Percentiles rank a stretch among this genome's conserved stretches.
phyloP scores from a whole-genome alignment of 2,888 invertebrate species.

The Yponomeuta sedellus region DNA sequence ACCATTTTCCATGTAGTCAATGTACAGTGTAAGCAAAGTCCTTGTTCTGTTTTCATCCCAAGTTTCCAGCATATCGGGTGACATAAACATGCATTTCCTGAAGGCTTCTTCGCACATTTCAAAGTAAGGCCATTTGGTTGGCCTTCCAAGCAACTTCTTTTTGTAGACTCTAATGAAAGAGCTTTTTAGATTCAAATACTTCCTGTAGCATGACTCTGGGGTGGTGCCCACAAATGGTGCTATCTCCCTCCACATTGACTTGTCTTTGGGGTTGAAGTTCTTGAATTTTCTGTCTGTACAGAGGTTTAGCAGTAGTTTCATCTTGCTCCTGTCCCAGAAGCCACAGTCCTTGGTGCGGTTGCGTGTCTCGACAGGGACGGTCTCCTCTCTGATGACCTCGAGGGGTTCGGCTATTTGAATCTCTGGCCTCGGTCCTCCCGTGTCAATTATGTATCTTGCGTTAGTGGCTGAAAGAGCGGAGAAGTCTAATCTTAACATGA shows the following conservation, averaged over 20 bases:
- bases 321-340: slow-evolving; percentile 61
- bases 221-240: slow-evolving; percentile 45
- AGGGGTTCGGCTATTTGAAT: slow-evolving; percentile 42
- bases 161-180: slow-evolving; percentile 62
- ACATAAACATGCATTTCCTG: slow-evolving; percentile 51
- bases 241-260: slow-evolving; percentile 48
- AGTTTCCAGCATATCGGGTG: slow-evolving; percentile 44
- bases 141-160: slow-evolving; percentile 55
- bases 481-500: not conserved
- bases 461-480: slow-evolving; percentile 48
- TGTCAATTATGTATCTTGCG: slow-evolving; percentile 48
- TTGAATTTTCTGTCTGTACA: slow-evolving; percentile 49
- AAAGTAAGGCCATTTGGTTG: slow-evolving; percentile 64
- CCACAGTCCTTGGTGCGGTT: slow-evolving; percentile 39
- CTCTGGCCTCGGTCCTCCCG: slow-evolving; percentile 47
- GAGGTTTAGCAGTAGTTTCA: slow-evolving; percentile 49
- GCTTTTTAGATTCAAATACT: slow-evolving; percentile 54
- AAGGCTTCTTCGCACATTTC: slow-evolving; percentile 60
- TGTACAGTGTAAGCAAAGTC: slow-evolving; percentile 49
- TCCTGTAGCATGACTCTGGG: slow-evolving; percentile 54
- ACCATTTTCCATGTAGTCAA: slow-evolving; percentile 51
- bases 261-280: slow-evolving; percentile 36
- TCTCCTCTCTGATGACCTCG: slow-evolving; percentile 23
- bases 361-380: slow-evolving; percentile 29
- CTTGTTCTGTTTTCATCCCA: slow-evolving; percentile 62